These are phyloP conservation scores for Stomatorhinus walkeri DNA, from an alignment of 2,797 vertebrate species.

Conservation along the genomic window DNA sequence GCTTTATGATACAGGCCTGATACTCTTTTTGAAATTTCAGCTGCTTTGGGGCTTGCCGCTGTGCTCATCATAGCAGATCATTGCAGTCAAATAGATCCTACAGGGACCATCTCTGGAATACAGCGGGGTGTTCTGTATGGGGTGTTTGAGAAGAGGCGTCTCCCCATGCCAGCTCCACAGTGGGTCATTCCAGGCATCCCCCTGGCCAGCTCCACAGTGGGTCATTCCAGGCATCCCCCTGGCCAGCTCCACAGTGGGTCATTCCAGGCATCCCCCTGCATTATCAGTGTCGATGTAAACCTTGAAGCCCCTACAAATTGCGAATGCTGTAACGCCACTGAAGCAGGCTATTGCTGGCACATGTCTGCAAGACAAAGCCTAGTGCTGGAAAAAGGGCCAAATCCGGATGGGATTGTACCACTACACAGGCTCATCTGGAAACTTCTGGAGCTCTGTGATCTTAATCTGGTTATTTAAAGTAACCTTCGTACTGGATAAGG, in stretches of 20 bases:
- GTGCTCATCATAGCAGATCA: not conserved
- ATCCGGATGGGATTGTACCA: constrained; percentile 16
- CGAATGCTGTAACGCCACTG: not conserved
- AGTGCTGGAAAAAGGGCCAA: not conserved
- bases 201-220: not conserved
- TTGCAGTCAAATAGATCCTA: not conserved
- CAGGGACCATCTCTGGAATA: not conserved
- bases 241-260: not conserved
- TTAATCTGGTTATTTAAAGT: constrained; percentile 27
- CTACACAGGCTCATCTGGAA: constrained; percentile 6
- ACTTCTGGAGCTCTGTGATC: not conserved
- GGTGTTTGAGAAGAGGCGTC: not conserved
- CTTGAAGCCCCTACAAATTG: not conserved
- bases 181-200: not conserved
- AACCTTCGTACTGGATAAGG: constrained; percentile 19
- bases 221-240: not conserved
- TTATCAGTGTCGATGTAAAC: not conserved
- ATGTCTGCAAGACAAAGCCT: not conserved
- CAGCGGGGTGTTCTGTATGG: too few species aligned
- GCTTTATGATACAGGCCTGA: not conserved
- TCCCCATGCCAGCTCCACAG: not conserved
- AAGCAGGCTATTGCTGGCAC: constrained; percentile 25
- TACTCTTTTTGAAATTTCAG: not conserved
- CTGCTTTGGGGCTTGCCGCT: not conserved
- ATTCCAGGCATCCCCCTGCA: not conserved